phyloP scores from a whole-genome alignment of 2,888 invertebrate genomes.

The Mythimna pallens region DNA sequence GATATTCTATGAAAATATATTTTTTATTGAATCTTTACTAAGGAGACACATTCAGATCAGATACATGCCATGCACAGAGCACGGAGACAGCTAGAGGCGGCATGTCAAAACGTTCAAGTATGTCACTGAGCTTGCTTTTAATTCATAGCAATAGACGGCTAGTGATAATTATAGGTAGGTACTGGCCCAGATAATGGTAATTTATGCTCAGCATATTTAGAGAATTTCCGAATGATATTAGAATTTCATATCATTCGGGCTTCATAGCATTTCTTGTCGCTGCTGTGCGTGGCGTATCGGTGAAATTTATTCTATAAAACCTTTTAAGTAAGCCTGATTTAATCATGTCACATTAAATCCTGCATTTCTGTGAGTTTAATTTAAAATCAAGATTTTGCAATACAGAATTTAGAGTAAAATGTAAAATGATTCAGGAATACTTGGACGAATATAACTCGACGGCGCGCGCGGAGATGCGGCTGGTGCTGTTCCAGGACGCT shows the following conservation, averaged over 20 bases:
- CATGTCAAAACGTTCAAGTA: neutral
- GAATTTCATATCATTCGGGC: too few relatives aligned
- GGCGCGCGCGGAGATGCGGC: slow-evolving; percentile 94
- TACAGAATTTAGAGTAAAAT: neutral
- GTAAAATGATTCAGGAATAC: slow-evolving; percentile 91
- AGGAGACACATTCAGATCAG: neutral
- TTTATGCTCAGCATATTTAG: too few relatives aligned
- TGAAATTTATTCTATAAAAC: neutral
- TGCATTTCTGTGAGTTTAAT: neutral
- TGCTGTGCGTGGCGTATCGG: too few relatives aligned
- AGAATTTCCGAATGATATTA: too few relatives aligned
- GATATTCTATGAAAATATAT: neutral
- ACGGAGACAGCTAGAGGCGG: neutral
- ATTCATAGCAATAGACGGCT: too few relatives aligned
- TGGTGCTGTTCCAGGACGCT: slow-evolving; percentile 97
- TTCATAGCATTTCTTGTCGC: too few relatives aligned
- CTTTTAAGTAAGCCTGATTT: neutral
- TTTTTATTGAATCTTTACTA: neutral
- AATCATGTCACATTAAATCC: neutral
- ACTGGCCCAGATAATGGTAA: too few relatives aligned
- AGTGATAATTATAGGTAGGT: too few relatives aligned
- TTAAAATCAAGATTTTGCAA: neutral
- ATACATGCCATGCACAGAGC: neutral
- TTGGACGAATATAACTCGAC: slow-evolving; percentile 95
- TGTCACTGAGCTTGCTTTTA: neutral